A percentile compares a stretch with the other conserved stretches of the same genome.
Evolutionary conservation across 1,140 invertebrate species (phyloP).

Genomic region (Epicauta chinensis): DNA sequence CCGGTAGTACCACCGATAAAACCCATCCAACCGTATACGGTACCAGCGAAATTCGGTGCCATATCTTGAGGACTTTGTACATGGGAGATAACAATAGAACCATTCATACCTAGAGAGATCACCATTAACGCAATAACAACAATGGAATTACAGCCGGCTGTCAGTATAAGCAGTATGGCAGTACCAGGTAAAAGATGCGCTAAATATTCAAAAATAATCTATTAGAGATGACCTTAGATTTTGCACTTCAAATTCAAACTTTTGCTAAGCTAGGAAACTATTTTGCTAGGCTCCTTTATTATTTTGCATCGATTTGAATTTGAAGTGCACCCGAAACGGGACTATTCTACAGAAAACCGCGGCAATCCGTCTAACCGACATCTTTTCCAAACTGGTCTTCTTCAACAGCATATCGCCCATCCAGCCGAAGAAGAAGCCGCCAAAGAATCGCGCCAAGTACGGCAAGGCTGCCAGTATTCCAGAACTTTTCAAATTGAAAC

Average conservation of each 20-base stretch:
- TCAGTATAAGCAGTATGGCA: not conserved
- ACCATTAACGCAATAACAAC: not conserved
- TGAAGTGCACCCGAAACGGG: not conserved
- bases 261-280: too few relatives aligned
- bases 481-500: constrained; percentile 72
- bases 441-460: constrained; percentile 57
- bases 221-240: not conserved
- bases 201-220: not conserved
- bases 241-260: too few relatives aligned
- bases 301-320: too few relatives aligned
- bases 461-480: constrained; percentile 66
- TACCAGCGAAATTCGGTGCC: constrained; percentile 70
- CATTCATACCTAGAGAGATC: constrained; percentile 56
- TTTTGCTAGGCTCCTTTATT: too few relatives aligned
- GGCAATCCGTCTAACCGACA: constrained; percentile 63
- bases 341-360: constrained; percentile 62
- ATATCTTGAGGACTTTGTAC: constrained; percentile 77
- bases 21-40: constrained; percentile 63
- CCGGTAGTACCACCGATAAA: constrained; percentile 63
- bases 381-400: constrained; percentile 37
- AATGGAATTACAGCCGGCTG: not conserved
- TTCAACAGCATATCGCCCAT: constrained; percentile 57
- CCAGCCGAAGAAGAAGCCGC: constrained; percentile 60
- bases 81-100: constrained; percentile 74
- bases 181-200: constrained; percentile 3